These are phyloP conservation scores for Amiota minor DNA, from an alignment of 2,888 invertebrate species.

Conservation along the genomic window DNA sequence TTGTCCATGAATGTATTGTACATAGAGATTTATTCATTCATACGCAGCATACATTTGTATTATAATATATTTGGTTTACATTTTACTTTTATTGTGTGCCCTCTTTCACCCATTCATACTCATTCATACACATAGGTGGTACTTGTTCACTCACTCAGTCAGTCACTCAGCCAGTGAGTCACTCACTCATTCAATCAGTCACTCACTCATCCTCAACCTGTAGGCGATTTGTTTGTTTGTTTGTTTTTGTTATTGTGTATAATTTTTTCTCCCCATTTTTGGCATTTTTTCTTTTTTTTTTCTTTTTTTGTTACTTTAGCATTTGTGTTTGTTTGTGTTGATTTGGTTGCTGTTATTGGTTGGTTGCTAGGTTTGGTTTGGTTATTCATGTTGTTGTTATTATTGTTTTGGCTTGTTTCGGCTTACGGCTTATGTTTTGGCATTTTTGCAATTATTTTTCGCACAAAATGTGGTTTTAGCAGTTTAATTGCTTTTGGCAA, in stretches of 20 bases:
- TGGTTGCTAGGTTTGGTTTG: neutral
- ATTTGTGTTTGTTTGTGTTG: slow-evolving; percentile 30
- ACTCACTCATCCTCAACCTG: too few relatives aligned
- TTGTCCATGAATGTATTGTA: too few relatives aligned
- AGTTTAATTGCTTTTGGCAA: slow-evolving; percentile 65
- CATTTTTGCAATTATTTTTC: slow-evolving; percentile 67
- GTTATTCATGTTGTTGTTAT: slow-evolving; percentile 41
- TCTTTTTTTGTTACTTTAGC: slow-evolving; percentile 14
- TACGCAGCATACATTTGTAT: too few relatives aligned
- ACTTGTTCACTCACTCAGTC: slow-evolving; percentile 38
- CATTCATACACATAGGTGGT: slow-evolving; percentile 36
- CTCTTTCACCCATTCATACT: slow-evolving; percentile 42
- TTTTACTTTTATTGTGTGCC: neutral
- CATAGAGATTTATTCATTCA: too few relatives aligned
- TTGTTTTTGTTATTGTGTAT: too few relatives aligned
- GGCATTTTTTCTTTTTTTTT: too few relatives aligned
- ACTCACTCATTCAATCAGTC: too few relatives aligned
- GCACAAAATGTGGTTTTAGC: slow-evolving; percentile 67
- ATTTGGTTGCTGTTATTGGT: slow-evolving; percentile 19
- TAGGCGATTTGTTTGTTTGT: too few relatives aligned
- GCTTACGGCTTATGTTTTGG: slow-evolving; percentile 64
- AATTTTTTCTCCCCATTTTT: too few relatives aligned
- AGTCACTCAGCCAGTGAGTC: neutral
- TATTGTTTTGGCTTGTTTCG: slow-evolving; percentile 47
- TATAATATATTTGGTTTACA: too few relatives aligned